Percentiles rank a stretch among this genome's conserved stretches.
Evolutionary conservation across 2,888 invertebrate species (phyloP).

Genomic region (Dryobota labecula): DNA sequence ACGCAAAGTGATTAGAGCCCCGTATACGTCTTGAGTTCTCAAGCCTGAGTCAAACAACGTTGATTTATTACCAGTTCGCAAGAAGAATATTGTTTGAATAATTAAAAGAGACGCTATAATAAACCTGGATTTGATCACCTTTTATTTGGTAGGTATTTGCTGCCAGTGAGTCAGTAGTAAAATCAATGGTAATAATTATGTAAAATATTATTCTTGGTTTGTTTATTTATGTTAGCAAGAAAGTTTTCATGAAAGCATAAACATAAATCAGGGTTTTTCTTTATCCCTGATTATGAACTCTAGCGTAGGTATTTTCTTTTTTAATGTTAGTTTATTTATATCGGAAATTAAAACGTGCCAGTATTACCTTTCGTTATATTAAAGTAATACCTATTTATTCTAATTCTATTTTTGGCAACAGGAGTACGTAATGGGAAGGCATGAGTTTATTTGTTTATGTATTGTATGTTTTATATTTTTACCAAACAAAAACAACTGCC

Average conservation of each 20-base stretch:
- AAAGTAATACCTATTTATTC: background rate
- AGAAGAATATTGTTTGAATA: constrained; percentile 13
- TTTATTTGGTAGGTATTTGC: background rate
- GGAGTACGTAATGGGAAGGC: background rate
- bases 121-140: background rate
- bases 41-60: constrained; percentile 24
- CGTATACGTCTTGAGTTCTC: constrained; percentile 30
- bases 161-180: background rate
- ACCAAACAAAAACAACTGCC: background rate
- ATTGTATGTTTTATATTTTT: background rate
- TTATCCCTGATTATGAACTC: background rate
- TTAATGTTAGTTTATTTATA: no score
- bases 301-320: background rate
- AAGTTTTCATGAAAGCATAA: background rate
- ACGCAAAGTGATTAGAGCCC: constrained; percentile 59
- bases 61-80: constrained; percentile 46
- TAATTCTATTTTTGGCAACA: background rate
- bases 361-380: background rate
- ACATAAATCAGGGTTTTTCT: background rate
- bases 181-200: background rate
- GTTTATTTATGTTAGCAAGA: background rate
- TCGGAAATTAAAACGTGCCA: no score
- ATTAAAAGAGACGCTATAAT: background rate
- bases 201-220: background rate
- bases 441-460: background rate